Evolutionary conservation across 2,113 vertebrate species (phyloP).

Genomic region (Rutilus rutilus): DNA sequence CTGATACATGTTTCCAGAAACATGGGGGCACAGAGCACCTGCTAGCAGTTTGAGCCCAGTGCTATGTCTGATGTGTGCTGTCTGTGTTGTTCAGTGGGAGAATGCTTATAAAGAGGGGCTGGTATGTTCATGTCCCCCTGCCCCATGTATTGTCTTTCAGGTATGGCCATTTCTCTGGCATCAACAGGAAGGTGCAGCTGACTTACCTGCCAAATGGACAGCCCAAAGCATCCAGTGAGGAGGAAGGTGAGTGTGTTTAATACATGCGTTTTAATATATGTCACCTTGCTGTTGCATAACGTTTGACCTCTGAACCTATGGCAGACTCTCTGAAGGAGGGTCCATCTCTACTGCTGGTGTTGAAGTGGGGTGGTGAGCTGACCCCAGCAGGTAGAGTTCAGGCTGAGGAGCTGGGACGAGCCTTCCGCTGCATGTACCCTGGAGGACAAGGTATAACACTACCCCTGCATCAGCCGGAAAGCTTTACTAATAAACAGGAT

Average conservation of each 20-base stretch:
- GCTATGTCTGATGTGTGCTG: conserved; percentile 15
- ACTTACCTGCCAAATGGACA: conserved; percentile 91
- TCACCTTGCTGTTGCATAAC: not conserved
- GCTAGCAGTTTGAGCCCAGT: conserved; percentile 35
- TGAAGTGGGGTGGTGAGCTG: conserved; percentile 97
- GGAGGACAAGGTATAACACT: conserved; percentile 89
- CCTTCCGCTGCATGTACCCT: conserved; percentile 98
- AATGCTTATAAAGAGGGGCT: conserved; percentile 39
- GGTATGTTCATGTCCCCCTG: conserved; percentile 44
- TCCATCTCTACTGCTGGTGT: conserved; percentile 88
- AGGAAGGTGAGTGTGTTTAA: conserved; percentile 83
- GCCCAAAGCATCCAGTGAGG: conserved; percentile 89
- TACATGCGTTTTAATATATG: not conserved
- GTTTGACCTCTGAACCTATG: conserved; percentile 5
- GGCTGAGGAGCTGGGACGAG: conserved; percentile 93
- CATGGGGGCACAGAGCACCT: conserved; percentile 47
- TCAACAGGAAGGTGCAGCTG: conserved; percentile 97
- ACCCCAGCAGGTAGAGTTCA: conserved; percentile 94
- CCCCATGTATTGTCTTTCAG: conserved; percentile 69
- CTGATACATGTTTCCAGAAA: conserved; percentile 51
- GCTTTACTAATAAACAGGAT: not conserved
- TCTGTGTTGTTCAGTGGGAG: conserved; percentile 32
- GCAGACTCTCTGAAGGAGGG: conserved; percentile 81
- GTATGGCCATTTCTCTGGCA: conserved; percentile 99
- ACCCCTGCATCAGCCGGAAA: not conserved